These are phyloP conservation scores for Naso thynnoides DNA, from an alignment of 2,797 vertebrate species.

Conservation along the genomic window DNA sequence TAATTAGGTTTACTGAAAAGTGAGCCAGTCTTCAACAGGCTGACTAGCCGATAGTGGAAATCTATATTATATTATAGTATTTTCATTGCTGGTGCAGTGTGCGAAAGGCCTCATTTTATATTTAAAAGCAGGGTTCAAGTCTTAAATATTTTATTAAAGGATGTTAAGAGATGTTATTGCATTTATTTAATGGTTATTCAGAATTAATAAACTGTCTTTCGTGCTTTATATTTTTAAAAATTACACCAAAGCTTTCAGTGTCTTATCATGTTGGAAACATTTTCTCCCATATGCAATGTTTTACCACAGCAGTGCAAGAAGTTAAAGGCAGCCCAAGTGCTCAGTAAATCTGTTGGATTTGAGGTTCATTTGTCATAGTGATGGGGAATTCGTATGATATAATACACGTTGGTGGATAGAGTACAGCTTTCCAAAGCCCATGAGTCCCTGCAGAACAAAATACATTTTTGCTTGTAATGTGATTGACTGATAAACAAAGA, in stretches of 20 bases:
- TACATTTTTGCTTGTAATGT: constrained; percentile 77
- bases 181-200: constrained; percentile 29
- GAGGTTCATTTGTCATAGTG: constrained; percentile 66
- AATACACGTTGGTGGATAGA: constrained; percentile 47
- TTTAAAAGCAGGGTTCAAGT: constrained; percentile 46
- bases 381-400: constrained; percentile 59
- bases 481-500: constrained; percentile 83
- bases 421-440: constrained; percentile 56
- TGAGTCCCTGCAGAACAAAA: constrained; percentile 69
- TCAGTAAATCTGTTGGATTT: constrained; percentile 62
- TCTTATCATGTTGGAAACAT: constrained; percentile 38
- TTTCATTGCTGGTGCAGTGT: constrained; percentile 39
- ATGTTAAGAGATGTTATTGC: constrained; percentile 48
- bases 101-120: constrained; percentile 41
- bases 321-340: constrained; percentile 38
- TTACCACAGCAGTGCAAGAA: constrained; percentile 56
- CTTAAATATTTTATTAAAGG: constrained; percentile 61
- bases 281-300: constrained; percentile 29
- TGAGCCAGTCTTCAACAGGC: constrained; percentile 64
- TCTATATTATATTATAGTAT: constrained; percentile 34
- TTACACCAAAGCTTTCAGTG: constrained; percentile 24
- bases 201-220: constrained; percentile 12
- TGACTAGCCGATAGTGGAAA: constrained; percentile 46
- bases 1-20: constrained; percentile 67
- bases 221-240: constrained; percentile 33